Evolutionary conservation across 2,888 invertebrate genomes (phyloP).

Genomic region (Erynnis tages): DNA sequence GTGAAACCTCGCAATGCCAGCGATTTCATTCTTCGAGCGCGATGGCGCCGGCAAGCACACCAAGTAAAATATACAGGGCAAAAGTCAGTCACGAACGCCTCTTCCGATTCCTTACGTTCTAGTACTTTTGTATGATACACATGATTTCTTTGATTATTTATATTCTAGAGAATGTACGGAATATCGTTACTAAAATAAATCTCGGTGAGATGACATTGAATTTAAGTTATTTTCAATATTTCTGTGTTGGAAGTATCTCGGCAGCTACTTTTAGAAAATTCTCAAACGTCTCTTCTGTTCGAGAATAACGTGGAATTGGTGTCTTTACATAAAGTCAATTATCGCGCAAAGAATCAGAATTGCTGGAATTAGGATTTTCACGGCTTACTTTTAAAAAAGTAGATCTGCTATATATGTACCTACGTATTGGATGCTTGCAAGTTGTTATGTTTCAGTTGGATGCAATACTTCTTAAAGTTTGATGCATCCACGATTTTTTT

Average conservation of each 20-base stretch:
- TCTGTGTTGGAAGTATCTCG: neutral
- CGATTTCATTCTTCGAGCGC: slow-evolving; percentile 55
- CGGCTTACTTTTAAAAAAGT: too few species aligned
- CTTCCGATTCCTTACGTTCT: slow-evolving; percentile 49
- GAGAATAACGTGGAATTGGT: too few species aligned
- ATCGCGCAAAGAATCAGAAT: too few species aligned
- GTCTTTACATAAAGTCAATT: too few species aligned
- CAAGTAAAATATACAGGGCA: slow-evolving; percentile 74
- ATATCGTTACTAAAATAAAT: slow-evolving; percentile 1
- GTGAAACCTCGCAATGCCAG: slow-evolving; percentile 38
- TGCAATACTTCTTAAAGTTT: too few species aligned
- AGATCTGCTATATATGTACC: too few species aligned
- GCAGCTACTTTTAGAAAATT: too few species aligned
- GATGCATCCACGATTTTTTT: too few species aligned
- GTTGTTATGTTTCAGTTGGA: too few species aligned
- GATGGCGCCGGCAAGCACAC: slow-evolving; percentile 57
- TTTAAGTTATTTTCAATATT: neutral
- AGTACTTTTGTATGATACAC: slow-evolving; percentile 38
- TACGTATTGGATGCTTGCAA: too few species aligned
- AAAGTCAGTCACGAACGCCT: slow-evolving; percentile 73
- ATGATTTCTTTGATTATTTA: slow-evolving; percentile 20
- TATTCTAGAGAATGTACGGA: neutral
- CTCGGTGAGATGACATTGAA: neutral
- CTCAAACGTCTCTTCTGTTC: too few species aligned
- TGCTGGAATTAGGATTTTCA: too few species aligned